Evolutionary conservation across 2,113 vertebrate species (phyloP).

Genomic region (Siphamia tubifer): DNA sequence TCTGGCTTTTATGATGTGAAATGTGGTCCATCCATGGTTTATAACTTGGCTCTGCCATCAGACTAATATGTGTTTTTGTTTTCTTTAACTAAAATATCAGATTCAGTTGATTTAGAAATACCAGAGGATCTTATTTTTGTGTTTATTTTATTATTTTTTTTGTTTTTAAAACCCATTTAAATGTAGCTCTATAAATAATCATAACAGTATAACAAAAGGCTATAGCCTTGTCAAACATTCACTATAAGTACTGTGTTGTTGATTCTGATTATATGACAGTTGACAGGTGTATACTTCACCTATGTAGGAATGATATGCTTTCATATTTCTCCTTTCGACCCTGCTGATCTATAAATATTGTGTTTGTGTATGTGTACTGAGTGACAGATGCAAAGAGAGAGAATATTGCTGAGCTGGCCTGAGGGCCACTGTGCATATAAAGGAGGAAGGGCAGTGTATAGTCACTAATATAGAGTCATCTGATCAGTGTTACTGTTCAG

Average conservation of each 20-base stretch:
- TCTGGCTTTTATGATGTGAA: neutral
- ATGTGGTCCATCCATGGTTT: neutral
- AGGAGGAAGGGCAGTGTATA: constrained; percentile 38
- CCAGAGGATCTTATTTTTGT: constrained; percentile 10
- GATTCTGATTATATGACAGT: constrained; percentile 65
- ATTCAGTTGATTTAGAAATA: constrained; percentile 49
- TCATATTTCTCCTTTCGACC: constrained; percentile 58
- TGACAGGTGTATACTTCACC: constrained; percentile 68
- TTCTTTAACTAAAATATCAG: constrained; percentile 1
- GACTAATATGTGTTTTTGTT: neutral
- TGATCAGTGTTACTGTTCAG: constrained; percentile 15
- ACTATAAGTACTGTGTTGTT: constrained; percentile 50
- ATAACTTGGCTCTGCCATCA: neutral
- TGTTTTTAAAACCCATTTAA: constrained; percentile 22
- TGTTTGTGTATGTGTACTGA: constrained; percentile 41
- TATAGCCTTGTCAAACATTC: constrained; percentile 67
- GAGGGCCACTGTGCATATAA: constrained; percentile 25
- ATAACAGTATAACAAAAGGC: constrained; percentile 49
- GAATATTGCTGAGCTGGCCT: constrained; percentile 44
- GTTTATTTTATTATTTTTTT: neutral
- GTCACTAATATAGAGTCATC: constrained; percentile 25
- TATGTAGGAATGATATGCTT: constrained; percentile 63
- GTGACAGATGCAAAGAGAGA: constrained; percentile 28
- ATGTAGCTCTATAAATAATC: constrained; percentile 65
- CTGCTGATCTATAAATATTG: constrained; percentile 73